Evolutionary conservation across 2,113 vertebrate genomes (phyloP), one percentile per base, ranked within the genome.

Genomic region (Lycaon pictus): DNA sequence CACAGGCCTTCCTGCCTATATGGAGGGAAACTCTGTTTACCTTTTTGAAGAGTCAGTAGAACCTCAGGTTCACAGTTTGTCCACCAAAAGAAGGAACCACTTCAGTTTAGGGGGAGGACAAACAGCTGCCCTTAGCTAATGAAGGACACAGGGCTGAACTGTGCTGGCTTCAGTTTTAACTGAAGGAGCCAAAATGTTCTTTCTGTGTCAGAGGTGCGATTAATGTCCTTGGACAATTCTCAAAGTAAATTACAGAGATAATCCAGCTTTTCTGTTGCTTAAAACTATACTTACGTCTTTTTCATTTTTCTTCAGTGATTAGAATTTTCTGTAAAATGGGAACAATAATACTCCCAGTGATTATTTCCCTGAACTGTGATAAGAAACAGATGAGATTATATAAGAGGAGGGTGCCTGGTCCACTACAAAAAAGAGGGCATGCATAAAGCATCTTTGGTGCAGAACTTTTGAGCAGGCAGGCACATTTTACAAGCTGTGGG

Each of bases 1-100:
- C 65, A 85, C 83, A 83, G 13, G n/a, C 90, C 62, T 94, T 88
- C 27, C 51, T 92, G 88, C 56, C 58, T 56, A 51, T 72, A 3
- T 0, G 11, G 88, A 83, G 88, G 29, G 65, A 85, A 90, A 69
- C 76, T 65, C 84, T 97, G 56, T 95, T 96, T 90, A 91, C 81
- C 91, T 98, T 92, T 83, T 27, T 17, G 48, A 89, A 93, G 85
- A 83, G 89, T 93, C 97, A 96, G 37, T 87, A 96, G 86, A 88
- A 67, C 60, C 48, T 58, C n/a, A 27, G 65, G 77, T 82, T 97
- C 96, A 79, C 23, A 48, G 76, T 82, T 43, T 67, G 23, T 13
- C 90, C 93, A 58, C 48, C 27, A 60, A 74, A 90, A 93, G 94
- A 84, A 94, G 80, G 72, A 81, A 56, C 43, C 2, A 3, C 32